phyloP scores from a whole-genome alignment of 2,113 vertebrate genomes.

The Seriola aureovittata region DNA sequence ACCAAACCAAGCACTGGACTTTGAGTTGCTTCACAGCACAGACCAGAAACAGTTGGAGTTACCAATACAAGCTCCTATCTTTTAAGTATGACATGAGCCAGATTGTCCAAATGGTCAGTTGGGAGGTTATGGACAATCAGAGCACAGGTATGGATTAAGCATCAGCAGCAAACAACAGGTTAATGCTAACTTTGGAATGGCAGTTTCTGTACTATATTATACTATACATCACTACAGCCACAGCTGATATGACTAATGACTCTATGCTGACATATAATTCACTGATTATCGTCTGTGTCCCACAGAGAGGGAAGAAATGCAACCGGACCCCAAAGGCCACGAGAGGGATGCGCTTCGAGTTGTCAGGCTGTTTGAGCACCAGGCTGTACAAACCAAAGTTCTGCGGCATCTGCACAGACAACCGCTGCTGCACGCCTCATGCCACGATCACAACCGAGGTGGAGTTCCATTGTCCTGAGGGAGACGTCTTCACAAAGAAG shows the following conservation, averaged over 20 bases:
- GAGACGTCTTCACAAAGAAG: slow-evolving; percentile 82
- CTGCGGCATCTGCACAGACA: slow-evolving; percentile 83
- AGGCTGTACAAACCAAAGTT: slow-evolving; percentile 83
- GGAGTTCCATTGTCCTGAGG: slow-evolving; percentile 86
- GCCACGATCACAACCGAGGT: slow-evolving; percentile 76
- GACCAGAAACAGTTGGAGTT: too few species aligned
- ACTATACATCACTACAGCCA: not conserved
- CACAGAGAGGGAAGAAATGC: slow-evolving; percentile 85
- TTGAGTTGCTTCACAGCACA: too few species aligned
- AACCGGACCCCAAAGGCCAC: slow-evolving; percentile 75
- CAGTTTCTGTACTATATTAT: not conserved
- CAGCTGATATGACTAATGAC: not conserved
- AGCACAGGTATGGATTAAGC: not conserved
- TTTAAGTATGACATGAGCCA: too few species aligned
- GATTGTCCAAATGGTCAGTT: not conserved
- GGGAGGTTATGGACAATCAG: not conserved
- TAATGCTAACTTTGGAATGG: not conserved
- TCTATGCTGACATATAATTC: not conserved
- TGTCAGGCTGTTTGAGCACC: slow-evolving; percentile 84
- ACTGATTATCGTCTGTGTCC: not conserved
- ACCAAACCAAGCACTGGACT: too few species aligned
- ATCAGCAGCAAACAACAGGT: not conserved
- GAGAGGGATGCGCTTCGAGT: slow-evolving; percentile 79
- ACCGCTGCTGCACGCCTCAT: slow-evolving; percentile 84
- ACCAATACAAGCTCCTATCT: too few species aligned